Evolutionary conservation across 2,888 invertebrate species (phyloP).

Genomic region (Drosophila antonietae): DNA sequence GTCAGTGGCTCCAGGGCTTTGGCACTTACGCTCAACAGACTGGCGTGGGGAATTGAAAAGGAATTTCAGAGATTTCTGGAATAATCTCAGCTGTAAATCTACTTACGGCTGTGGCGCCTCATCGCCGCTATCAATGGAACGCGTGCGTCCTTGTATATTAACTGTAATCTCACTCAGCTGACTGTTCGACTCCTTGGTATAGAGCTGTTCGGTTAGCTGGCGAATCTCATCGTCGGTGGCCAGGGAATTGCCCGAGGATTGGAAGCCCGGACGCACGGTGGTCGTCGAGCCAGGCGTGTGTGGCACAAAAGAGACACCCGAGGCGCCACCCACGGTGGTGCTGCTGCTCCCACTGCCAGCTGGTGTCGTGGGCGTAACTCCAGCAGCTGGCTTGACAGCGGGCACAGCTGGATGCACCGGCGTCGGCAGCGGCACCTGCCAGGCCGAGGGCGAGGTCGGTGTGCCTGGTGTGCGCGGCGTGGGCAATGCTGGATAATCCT

Average conservation of each 20-base stretch:
- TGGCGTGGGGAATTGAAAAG: conserved; percentile 80
- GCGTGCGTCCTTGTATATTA: conserved; percentile 91
- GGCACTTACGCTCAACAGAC: conserved; percentile 88
- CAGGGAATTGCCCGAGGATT: conserved; percentile 84
- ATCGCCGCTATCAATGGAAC: conserved; percentile 88
- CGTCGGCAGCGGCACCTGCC: conserved; percentile 70
- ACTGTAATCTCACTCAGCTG: conserved; percentile 89
- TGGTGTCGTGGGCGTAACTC: conserved; percentile 14
- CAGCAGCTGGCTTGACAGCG: conserved; percentile 25
- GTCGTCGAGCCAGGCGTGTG: conserved; percentile 57
- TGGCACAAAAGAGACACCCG: conserved; percentile 75
- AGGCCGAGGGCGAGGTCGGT: conserved; percentile 61
- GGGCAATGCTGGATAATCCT: conserved; percentile 81
- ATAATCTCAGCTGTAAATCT: not conserved
- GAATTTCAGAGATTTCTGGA: not conserved
- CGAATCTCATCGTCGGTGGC: conserved; percentile 88
- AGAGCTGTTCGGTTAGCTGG: conserved; percentile 89
- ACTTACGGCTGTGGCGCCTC: conserved; percentile 91
- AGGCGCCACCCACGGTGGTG: conserved; percentile 7
- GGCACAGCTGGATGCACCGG: conserved; percentile 51
- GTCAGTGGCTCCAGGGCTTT: conserved; percentile 87
- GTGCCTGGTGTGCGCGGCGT: conserved; percentile 61
- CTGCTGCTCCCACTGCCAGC: conserved; percentile 6
- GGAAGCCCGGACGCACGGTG: conserved; percentile 78
- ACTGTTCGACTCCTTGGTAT: conserved; percentile 90